Evolutionary conservation across 2,797 vertebrate genomes (phyloP).

Genomic region (Furcifer pardalis): DNA sequence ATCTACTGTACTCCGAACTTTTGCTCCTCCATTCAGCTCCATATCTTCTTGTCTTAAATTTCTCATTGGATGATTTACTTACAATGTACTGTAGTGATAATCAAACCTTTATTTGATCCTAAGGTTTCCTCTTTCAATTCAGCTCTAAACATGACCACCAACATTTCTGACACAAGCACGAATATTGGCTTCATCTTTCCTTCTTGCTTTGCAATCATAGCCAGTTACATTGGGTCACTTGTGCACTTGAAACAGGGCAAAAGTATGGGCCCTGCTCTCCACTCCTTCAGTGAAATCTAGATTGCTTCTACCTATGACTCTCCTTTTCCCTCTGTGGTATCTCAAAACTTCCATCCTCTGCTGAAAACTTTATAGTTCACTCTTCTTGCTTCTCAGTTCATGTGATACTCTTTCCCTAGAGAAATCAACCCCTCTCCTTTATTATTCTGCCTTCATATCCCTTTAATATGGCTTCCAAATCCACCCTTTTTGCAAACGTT

Average conservation of each 20-base stretch:
- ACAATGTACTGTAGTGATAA: neutral
- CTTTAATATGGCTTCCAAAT: neutral
- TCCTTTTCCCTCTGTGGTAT: neutral
- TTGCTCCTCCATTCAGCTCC: neutral
- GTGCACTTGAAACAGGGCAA: neutral
- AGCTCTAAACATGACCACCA: neutral
- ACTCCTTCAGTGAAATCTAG: neutral
- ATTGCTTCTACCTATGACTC: neutral
- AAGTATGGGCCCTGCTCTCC: neutral
- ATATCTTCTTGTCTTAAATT: neutral
- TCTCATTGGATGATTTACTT: neutral
- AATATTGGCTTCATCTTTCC: neutral
- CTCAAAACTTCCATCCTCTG: neutral
- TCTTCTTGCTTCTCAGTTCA: neutral
- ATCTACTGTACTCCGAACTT: neutral
- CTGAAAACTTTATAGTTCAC: neutral
- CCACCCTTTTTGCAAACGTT: neutral
- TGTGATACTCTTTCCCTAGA: neutral
- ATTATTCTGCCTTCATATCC: neutral
- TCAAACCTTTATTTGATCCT: neutral
- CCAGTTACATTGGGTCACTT: neutral
- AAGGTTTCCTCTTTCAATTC: neutral
- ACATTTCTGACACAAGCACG: neutral
- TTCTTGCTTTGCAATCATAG: neutral
- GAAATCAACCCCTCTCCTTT: neutral